Base-by-base conservation (phyloP, 2,797 vertebrate genomes). In the Pangasius djambal region DNA sequence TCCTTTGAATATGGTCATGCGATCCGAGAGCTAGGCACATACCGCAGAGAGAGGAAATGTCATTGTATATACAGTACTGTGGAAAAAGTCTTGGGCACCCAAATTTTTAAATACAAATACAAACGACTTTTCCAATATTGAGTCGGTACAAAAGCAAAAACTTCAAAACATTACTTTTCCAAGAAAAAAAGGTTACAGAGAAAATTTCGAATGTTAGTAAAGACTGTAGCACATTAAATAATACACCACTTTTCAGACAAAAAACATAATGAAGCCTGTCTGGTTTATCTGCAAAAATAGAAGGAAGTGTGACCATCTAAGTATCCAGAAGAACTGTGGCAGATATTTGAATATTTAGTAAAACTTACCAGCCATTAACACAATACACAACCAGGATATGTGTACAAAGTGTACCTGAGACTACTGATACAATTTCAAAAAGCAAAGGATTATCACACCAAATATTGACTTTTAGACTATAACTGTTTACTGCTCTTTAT, bases 1-100 rank as follows among this genome's bases (percentile, higher is more conserved):
- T 87, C 37, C 79, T 65, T 81, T 86, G 34, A 90, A 55, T 67
- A 10, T 44, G 40, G 52, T 84, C 69, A 81, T 15, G 50, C 7
- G 74, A 16, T 15, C 84, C 0, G 13, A 9, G 31, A 85, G 20
- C 37, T 48, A 20, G 7, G 63, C 10, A 40, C 8, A 44, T 28
- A n/a, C 48, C 44, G 50, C 50, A 86, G 57, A 65, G 2, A 3
- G 59, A 61, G 3, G 34, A 50, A 20, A 55, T 34, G 22, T 15
- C 59, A 0, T 34, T 25, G 61, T 82, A 1, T 77, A 57, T n/a
- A 86, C 22, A 86, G 12, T 86, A 34, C 15, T 28, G 44, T 52
- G 44, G 44, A 16, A 75, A 28, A 57, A 28, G 25, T 28, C 37
- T 77, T 44, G 1, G 8, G 4, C 28, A 48, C 15, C 20, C 7